phyloP scores from a whole-genome alignment of 2,113 vertebrate genomes.

The Hydropotes inermis region DNA sequence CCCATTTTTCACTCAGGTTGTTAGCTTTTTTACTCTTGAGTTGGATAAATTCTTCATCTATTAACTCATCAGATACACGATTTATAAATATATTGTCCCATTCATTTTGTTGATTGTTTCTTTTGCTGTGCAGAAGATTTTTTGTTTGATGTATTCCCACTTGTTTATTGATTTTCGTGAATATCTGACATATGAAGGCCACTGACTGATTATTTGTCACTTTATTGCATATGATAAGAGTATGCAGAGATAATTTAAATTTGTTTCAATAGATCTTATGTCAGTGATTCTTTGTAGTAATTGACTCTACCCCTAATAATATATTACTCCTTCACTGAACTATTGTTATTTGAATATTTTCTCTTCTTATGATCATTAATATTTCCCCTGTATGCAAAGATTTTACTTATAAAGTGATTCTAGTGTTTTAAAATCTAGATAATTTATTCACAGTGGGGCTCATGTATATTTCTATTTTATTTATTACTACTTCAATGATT shows the following conservation, averaged over 20 bases:
- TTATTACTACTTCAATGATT: not conserved
- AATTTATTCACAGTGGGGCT: not conserved
- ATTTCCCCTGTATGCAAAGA: not conserved
- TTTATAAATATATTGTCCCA: not conserved
- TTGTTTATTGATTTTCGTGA: not conserved
- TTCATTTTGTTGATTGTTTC: not conserved
- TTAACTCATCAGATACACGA: not conserved
- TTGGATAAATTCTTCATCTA: not conserved
- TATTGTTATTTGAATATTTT: not conserved
- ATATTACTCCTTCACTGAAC: not conserved
- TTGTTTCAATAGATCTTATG: not conserved
- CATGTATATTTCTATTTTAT: not conserved
- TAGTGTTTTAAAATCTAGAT: not conserved
- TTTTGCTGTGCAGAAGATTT: not conserved
- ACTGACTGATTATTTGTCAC: not conserved
- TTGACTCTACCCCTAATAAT: not conserved
- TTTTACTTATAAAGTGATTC: not conserved
- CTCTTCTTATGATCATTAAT: not conserved
- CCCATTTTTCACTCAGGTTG: not conserved
- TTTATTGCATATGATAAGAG: not conserved
- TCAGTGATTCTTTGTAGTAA: not conserved
- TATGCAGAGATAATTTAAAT: not conserved
- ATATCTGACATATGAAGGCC: not conserved
- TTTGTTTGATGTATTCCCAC: not conserved
- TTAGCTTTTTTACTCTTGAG: not conserved